Evolutionary conservation across 2,113 vertebrate genomes (phyloP).

Genomic region (Notarius quadriscutis): DNA sequence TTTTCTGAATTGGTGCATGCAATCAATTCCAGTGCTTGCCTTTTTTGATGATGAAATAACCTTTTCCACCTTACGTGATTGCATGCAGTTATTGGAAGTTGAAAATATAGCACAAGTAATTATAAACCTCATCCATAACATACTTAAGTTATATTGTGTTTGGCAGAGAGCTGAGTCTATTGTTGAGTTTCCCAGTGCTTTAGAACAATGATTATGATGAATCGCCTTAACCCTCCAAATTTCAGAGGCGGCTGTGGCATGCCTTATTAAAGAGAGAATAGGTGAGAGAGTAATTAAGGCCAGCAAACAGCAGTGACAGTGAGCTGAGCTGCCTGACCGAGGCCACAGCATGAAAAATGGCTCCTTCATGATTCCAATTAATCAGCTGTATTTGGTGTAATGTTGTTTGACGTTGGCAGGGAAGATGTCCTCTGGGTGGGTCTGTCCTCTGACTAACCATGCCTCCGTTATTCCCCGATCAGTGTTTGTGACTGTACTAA

Average conservation of each 20-base stretch:
- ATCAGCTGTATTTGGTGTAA: conserved; percentile 79
- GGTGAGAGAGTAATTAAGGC: conserved; percentile 78
- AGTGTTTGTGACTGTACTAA: conserved; percentile 69
- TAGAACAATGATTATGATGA: conserved; percentile 73
- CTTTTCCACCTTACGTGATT: conserved; percentile 58
- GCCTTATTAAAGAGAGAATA: conserved; percentile 77
- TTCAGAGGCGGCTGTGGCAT: conserved; percentile 69
- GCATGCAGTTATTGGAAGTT: conserved; percentile 57
- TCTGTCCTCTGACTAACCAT: conserved; percentile 77
- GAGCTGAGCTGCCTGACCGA: conserved; percentile 71
- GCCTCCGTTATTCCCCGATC: conserved; percentile 75
- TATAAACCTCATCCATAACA: conserved; percentile 72
- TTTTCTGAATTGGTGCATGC: conserved; percentile 38
- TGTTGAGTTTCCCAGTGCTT: conserved; percentile 64
- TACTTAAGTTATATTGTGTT: conserved; percentile 67
- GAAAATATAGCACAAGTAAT: conserved; percentile 66
- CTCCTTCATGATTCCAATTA: conserved; percentile 78
- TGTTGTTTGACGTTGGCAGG: conserved; percentile 81
- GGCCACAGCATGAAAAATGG: conserved; percentile 78
- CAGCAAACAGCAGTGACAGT: conserved; percentile 72
- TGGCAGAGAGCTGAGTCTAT: conserved; percentile 66
- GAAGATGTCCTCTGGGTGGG: conserved; percentile 76
- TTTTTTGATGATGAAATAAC: conserved; percentile 58
- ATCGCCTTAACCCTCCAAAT: conserved; percentile 66
- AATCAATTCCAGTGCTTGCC: conserved; percentile 50